Base-by-base conservation (phyloP, 2,797 vertebrate species). In the Morelia viridis region DNA sequence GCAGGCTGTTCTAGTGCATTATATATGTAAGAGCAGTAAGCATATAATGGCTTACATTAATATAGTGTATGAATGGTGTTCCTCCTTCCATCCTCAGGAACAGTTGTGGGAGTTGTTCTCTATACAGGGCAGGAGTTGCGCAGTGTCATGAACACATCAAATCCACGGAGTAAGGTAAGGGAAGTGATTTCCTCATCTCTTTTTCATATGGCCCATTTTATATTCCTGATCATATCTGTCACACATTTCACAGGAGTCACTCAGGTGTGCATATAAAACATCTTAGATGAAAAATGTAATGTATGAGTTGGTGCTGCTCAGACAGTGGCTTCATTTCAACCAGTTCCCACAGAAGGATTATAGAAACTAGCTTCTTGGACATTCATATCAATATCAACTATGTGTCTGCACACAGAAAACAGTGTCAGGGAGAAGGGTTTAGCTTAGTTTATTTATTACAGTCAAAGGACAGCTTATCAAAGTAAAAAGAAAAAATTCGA, bases 91-190 rank as follows among this genome's bases (percentile, higher is more conserved):
- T 88, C 11, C 91, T 5, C 60, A 99, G 99, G 99, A 87, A 99
- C 99, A 0, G 98, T 99, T 80, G 98, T 99, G 94, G 99, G 99
- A 90, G 98, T 99, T 46, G 99, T 99, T 89, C 98, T 99, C 91
- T 99, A 99, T 96, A 99, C 99, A 0, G 99, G 99, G n/a, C 98
- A 98, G 96, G 99, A 99, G 31, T 98, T 99, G 93, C 98, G 99
- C 91, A 99, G 99, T 31, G 99, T 99, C 94, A 99, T 99, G 99
- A 99, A 99, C 87, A 98, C 99, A 65, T 99, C 99, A 62, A 99
- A 99, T 95, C 99, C 99, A 0, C 97, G 98, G 35, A 99, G 99
- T 95, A 99, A 99, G 99, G 99, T 99, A 98, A 65, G 97, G 13
- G 3, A 62, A 28, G 13, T 88, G 5, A 64, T 88, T 57, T 10